Evolutionary conservation across 2,888 invertebrate genomes (phyloP).

Genomic region (Leptopilina myrica): DNA sequence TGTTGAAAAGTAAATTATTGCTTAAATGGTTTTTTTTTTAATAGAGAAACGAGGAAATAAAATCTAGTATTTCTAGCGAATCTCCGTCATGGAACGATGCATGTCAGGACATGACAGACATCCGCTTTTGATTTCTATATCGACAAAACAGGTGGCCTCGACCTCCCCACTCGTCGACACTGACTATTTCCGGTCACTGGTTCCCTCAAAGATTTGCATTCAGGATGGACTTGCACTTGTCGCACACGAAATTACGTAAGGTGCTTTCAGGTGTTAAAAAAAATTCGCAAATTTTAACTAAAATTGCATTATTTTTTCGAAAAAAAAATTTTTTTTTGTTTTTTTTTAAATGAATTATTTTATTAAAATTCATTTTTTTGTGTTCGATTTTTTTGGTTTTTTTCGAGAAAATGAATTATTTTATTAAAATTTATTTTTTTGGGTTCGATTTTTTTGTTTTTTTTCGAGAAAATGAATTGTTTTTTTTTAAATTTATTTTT

Average conservation of each 20-base stretch:
- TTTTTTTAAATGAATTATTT: too few relatives aligned
- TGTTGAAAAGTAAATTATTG: neutral
- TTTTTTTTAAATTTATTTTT: too few relatives aligned
- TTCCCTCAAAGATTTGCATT: conserved; percentile 68
- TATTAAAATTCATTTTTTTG: too few relatives aligned
- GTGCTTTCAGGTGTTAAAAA: conserved; percentile 13
- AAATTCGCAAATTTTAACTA: neutral
- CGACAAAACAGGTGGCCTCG: conserved; percentile 60
- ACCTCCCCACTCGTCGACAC: conserved; percentile 57
- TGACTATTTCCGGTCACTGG: conserved; percentile 67
- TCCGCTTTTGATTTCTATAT: conserved; percentile 75
- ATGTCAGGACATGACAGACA: conserved; percentile 68
- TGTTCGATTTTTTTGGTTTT: too few relatives aligned
- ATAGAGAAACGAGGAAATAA: neutral
- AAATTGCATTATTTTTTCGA: neutral
- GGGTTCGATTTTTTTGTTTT: too few relatives aligned
- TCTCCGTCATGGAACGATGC: conserved; percentile 66
- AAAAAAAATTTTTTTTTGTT: neutral
- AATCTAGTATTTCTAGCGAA: conserved; percentile 47
- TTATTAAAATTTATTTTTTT: too few relatives aligned
- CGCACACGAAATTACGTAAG: conserved; percentile 36
- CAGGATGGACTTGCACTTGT: conserved; percentile 55
- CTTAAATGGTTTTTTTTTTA: neutral
- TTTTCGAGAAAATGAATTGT: too few relatives aligned
- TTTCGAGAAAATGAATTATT: too few relatives aligned